Percentiles rank a stretch among this genome's conserved stretches.
phyloP scores from a whole-genome alignment of 2,113 vertebrate genomes.

The Carassius gibelio region DNA sequence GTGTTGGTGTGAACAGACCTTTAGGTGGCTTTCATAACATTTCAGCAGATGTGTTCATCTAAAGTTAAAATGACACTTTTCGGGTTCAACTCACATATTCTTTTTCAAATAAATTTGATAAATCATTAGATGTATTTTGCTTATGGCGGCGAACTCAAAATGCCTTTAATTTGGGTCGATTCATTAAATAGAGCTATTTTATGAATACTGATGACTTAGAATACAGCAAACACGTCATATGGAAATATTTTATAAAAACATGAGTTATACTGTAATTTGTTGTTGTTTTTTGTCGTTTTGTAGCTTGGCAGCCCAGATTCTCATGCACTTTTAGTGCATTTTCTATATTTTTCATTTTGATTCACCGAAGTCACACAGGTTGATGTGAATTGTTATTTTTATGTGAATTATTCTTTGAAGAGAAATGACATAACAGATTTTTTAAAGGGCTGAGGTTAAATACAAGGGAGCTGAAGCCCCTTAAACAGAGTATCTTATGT shows the following conservation, averaged over 20 bases:
- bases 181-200: neutral
- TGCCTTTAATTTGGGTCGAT: neutral
- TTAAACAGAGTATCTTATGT: neutral
- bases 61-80: neutral
- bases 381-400: neutral
- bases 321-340: neutral
- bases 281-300: neutral
- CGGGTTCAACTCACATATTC: neutral
- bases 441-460: neutral
- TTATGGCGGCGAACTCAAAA: neutral
- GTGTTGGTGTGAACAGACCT: neutral
- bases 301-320: neutral
- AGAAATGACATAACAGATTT: conserved; percentile 8
- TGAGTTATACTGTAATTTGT: neutral
- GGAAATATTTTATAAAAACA: neutral
- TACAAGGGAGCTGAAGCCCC: neutral
- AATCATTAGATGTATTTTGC: neutral
- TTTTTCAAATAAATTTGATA: neutral
- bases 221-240: neutral
- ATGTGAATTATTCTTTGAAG: neutral
- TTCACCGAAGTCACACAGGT: neutral
- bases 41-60: neutral
- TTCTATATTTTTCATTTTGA: neutral
- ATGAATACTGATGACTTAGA: neutral
- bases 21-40: neutral